Evolutionary conservation across 2,797 vertebrate genomes (phyloP), one percentile per base, ranked within the genome.

Genomic region (Echeneis naucrates): DNA sequence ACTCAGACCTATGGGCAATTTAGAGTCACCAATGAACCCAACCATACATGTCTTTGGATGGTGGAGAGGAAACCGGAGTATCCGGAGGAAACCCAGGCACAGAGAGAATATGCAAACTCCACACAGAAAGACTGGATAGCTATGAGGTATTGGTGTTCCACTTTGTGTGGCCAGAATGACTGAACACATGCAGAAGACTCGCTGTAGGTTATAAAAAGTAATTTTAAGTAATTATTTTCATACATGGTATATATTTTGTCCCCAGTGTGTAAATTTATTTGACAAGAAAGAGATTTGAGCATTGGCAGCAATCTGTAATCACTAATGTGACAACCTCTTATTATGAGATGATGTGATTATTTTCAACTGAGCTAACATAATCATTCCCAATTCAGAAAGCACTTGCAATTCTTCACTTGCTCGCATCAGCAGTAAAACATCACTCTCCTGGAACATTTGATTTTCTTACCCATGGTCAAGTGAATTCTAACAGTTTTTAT

Each of bases 311-410:
- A 69, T 80, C 85, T 83, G 73, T 88, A 92, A 92, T 92, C 86
- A 88, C 68, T 66, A 77, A 81, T 81, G 80, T 92, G 90, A 92
- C 92, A 93, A 82, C 84, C 77, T 77, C 75, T 87, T 69, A 91
- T 92, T 92, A 94, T 80, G 81, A 75, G 68, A 75, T 58, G 76
- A 90, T 82, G 77, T 63, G 77, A 92, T 92, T 92, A 90, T 90
- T 90, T 93, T 91, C 86, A 85, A 86, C 80, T 59, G 81, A 90
- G 82, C 84, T 83, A 87, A 89, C 65, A 62, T 33, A 75, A 83
- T 85, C 74, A 58, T 62, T 55, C 57, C n/a, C 48, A 53, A 63
- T 70, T 44, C 47, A 38, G 81, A 72, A 64, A 53, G 60, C 59
- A 35, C 26, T 68, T 57, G 55, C 71, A 68, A 82, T 83, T 82